A percentile compares a stretch with the other conserved stretches of the same genome.
Conservation (phyloP, 2,113 vertebrate species). For the Salvelinus namaycush region DNA sequence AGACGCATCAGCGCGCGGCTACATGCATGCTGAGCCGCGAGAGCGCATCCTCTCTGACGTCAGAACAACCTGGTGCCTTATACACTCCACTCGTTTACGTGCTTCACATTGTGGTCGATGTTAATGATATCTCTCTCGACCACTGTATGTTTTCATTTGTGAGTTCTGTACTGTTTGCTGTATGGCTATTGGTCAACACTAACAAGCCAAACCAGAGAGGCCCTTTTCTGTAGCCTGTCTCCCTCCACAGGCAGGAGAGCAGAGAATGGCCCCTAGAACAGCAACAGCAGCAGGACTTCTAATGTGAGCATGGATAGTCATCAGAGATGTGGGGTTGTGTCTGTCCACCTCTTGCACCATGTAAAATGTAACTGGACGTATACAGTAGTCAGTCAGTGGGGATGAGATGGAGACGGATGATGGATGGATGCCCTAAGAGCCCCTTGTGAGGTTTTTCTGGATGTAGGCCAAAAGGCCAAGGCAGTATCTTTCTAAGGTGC, state of each 20-base stretch:
- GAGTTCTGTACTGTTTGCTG: constrained; percentile 53
- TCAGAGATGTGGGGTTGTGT: constrained; percentile 51
- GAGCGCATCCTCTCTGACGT: constrained; percentile 73
- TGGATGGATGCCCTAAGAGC: constrained; percentile 1
- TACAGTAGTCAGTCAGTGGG: neutral
- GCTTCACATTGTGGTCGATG: constrained; percentile 72
- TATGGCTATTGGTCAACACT: constrained; percentile 38
- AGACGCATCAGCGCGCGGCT: constrained; percentile 54
- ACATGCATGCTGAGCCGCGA: constrained; percentile 42
- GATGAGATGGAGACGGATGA: neutral
- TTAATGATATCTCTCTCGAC: constrained; percentile 46
- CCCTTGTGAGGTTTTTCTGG: constrained; percentile 52
- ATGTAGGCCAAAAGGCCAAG: constrained; percentile 60
- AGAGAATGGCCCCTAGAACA: constrained; percentile 6
- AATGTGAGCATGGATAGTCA: constrained; percentile 51
- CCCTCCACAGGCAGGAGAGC: neutral
- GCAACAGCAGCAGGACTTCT: constrained; percentile 29
- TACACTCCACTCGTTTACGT: constrained; percentile 81
- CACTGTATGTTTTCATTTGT: constrained; percentile 70
- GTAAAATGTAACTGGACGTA: constrained; percentile 13
- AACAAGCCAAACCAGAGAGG: constrained; percentile 49
- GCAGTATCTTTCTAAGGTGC: constrained; percentile 76
- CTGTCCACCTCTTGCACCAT: constrained; percentile 59
- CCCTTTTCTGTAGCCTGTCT: neutral
- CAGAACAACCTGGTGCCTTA: constrained; percentile 83